These are phyloP conservation scores for Elegia similella DNA, from an alignment of 2,888 invertebrate genomes.

Conservation along the genomic window DNA sequence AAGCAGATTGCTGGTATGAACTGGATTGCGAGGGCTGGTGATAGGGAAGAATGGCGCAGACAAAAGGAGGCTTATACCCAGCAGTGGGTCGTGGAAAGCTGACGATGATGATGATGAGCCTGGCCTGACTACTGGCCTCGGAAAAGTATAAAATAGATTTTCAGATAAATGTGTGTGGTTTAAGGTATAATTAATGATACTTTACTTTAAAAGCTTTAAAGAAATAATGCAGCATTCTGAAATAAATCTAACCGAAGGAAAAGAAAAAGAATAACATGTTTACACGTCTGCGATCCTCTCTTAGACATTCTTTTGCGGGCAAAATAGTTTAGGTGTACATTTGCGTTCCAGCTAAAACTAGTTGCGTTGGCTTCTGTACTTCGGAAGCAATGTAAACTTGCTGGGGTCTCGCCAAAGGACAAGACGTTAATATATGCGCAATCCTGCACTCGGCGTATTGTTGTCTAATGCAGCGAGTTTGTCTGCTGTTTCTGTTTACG, in stretches of 20 bases:
- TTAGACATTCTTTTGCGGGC: conserved; percentile 38
- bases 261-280: conserved; percentile 17
- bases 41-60: too few species aligned
- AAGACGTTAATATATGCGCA: conserved; percentile 79
- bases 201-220: neutral
- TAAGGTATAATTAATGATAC: too few species aligned
- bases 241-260: conserved; percentile 11
- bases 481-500: conserved; percentile 66
- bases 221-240: conserved; percentile 4
- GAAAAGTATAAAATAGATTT: too few species aligned
- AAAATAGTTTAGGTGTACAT: conserved; percentile 41
- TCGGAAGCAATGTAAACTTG: conserved; percentile 78
- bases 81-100: too few species aligned
- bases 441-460: conserved; percentile 74
- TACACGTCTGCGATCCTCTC: conserved; percentile 17
- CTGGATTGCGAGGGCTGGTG: too few species aligned
- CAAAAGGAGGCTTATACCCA: too few species aligned
- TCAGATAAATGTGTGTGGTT: too few species aligned
- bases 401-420: conserved; percentile 76
- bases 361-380: conserved; percentile 51
- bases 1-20: too few species aligned
- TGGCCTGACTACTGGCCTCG: too few species aligned
- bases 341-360: conserved; percentile 20
- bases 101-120: too few species aligned
- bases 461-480: conserved; percentile 70